Evolutionary conservation across 2,113 vertebrate genomes (phyloP).

Genomic region (Xiphophorus couchianus): DNA sequence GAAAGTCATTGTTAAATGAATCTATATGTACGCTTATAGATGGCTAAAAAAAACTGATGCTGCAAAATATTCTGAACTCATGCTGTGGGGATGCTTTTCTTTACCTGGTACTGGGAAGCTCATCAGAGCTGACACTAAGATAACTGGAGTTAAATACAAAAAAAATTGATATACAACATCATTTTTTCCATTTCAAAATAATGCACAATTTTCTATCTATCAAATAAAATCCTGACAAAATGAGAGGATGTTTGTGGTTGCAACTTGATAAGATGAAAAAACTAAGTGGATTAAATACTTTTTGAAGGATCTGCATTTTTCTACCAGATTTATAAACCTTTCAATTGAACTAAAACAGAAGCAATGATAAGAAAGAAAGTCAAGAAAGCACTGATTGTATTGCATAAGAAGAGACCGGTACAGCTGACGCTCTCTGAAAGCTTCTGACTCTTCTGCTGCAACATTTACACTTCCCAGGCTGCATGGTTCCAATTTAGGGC

Average conservation of each 20-base stretch:
- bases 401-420: conserved; percentile 26
- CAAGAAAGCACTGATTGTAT: neutral
- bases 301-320: neutral
- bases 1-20: neutral
- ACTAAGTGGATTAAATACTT: neutral
- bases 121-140: neutral
- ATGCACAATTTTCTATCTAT: neutral
- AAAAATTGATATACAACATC: neutral
- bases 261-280: neutral
- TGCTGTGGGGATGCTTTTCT: neutral
- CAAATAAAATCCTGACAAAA: neutral
- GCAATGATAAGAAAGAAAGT: neutral
- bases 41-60: too few relatives aligned
- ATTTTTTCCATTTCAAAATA: neutral
- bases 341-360: neutral
- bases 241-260: neutral
- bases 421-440: conserved; percentile 49
- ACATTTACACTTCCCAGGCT: conserved; percentile 73
- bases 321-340: neutral
- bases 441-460: conserved; percentile 50
- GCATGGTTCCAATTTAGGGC: conserved; percentile 84
- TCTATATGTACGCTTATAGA: too few relatives aligned
- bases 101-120: neutral
- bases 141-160: neutral
- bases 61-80: neutral